Evolutionary conservation across 1,140 invertebrate genomes (phyloP), one percentile per base, ranked within the genome.

Genomic region (Zophobas morio): DNA sequence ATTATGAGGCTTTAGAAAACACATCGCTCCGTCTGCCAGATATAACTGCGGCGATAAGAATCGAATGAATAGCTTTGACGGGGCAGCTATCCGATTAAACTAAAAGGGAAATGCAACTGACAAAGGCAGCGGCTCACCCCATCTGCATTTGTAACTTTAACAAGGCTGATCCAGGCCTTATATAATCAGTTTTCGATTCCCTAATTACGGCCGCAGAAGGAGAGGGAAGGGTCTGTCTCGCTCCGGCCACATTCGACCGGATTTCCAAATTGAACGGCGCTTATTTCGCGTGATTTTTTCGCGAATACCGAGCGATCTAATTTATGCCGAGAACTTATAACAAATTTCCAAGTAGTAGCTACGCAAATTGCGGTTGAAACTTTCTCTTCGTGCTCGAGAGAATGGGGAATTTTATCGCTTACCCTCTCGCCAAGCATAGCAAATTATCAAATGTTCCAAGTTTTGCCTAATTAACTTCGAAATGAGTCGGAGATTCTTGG

Each of bases 401-500:
- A 57, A 60, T 70, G 70, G 79, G 57, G 63, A 81, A 79, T 81
- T 81, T 81, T 81, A 81, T 81, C 79, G 79, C 70, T 78, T 74
- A 56, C 74, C 75, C 75, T 74, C 72, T 73, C 74, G 39, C 75
- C 42, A 53, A 77, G 72, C 74, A 81, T 75, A 75, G 71, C 75
- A 79, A 80, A 78, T 81, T 81, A 81, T 81, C 80, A 79, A 79
- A 79, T 74, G 76, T 81, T 79, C 78, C 42, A 81, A 81, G 71
- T 81, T 81, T 76, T 79, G 77, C 75, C 80, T 81, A 81, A 81
- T 81, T 81, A 81, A 81, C 80, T 81, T 77, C 73, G 74, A 79
- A 81, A 81, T 81, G 76, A 81, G 75, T 74, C 78, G 74, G 72
- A 78, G 79, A 78, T 79, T 78, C 74, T 74, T 51, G 56, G 51